Base-by-base conservation (phyloP, 2,797 vertebrate genomes). In the Phrynocephalus forsythii region DNA sequence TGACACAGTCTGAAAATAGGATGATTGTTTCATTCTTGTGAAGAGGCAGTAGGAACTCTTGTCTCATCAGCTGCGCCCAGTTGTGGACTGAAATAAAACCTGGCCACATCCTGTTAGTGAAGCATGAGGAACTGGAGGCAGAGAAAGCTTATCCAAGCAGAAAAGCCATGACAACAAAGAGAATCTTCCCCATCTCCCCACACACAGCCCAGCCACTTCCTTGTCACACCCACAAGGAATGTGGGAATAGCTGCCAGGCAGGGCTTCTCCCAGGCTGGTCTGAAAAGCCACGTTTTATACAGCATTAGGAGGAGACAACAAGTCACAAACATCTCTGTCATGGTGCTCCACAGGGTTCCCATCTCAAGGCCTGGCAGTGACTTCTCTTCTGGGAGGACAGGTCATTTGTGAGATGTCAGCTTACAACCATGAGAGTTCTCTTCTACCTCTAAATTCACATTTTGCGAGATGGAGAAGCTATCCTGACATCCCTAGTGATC, bases 51-150 rank as follows among this genome's bases (percentile, higher is more conserved):
- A 22, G 60, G 56, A 52, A 76, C 44, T 9, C n/a, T 67, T 50
- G 6, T 18, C 20, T 10, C n/a, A 66, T 22, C 79, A 44, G 33
- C 48, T 81, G 83, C 83, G 68, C 79, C 71, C 71, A 81, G 24
- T 48, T 48, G 44, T 6, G 11, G 60, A 76, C 78, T 67, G 71
- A 88, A 88, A 88, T 88, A 88, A 88, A 85, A 76, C 71, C 13
- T 88, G 9, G 71, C 87, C 87, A 88, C 87, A 88, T 88, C 87
- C 87, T 88, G 87, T 88, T 85, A 85, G 87, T 88, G 82, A 85
- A 71, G 77, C 83, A 85, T 67, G 26, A 85, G 71, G 56, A 76
- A 76, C 78, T 81, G 78, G 60, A 85, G 83, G 87, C 87, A 76
- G 71, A 68, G 78, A 81, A 56, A 75, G 72, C 83, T 85, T 82